A percentile compares a stretch with the other conserved stretches of the same genome.
Evolutionary conservation across 2,888 invertebrate species (phyloP).

Genomic region (Caenorhabditis doughertyi): DNA sequence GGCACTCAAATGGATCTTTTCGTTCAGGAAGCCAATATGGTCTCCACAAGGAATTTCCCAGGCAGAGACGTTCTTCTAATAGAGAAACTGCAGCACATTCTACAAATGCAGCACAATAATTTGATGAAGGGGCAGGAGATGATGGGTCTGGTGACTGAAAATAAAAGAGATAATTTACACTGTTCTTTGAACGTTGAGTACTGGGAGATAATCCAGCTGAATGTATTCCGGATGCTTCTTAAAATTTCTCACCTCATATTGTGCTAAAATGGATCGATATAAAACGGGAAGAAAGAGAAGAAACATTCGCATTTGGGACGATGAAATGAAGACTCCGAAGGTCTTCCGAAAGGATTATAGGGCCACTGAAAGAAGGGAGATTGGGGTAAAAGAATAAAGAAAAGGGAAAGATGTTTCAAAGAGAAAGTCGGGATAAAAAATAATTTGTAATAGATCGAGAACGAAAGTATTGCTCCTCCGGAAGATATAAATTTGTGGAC

Average conservation of each 20-base stretch:
- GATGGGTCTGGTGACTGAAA: conserved; percentile 34
- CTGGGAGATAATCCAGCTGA: not conserved
- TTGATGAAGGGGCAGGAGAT: conserved; percentile 24
- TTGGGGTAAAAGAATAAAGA: conserved; percentile 1
- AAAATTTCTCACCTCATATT: conserved; percentile 34
- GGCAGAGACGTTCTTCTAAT: conserved; percentile 73
- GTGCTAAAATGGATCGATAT: conserved; percentile 40
- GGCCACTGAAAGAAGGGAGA: conserved; percentile 35
- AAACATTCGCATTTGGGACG: conserved; percentile 35
- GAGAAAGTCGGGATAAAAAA: conserved; percentile 5
- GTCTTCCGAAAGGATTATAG: conserved; percentile 45
- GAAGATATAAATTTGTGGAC: conserved; percentile 7
- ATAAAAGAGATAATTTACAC: not conserved
- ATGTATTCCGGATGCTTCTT: not conserved
- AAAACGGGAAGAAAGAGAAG: conserved; percentile 44
- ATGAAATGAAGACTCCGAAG: conserved; percentile 25
- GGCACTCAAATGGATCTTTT: conserved; percentile 69
- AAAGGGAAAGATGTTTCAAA: conserved; percentile 10
- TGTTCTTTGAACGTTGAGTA: not conserved
- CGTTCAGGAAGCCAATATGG: conserved; percentile 73
- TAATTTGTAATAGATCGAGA: conserved; percentile 30
- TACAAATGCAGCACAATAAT: conserved; percentile 66
- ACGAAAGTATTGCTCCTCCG: conserved; percentile 30
- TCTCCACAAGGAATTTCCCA: conserved; percentile 70
- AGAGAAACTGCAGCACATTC: conserved; percentile 73